Base-by-base conservation (phyloP, 2,888 invertebrate species). In the Leucania comma region DNA sequence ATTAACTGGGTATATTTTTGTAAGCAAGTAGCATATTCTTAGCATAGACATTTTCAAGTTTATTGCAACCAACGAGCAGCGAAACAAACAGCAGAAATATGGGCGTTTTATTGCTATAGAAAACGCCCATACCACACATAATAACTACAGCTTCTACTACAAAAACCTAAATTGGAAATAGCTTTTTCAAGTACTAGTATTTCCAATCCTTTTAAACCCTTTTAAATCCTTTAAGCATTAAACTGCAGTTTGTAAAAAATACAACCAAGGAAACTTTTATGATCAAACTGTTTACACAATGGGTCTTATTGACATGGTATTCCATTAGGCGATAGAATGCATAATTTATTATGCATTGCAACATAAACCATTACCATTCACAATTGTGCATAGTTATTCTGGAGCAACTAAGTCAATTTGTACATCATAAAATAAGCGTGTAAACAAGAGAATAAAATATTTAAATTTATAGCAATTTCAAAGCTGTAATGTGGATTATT, bases 281-380 rank as follows among this genome's bases (percentile, higher is more conserved):
- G 22, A 56, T 56, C 35, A 22, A 57, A n/a, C n/a, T 42, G 35
- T 22, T 70, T 46, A 35, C 14, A 75, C 73, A 78, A 64, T 56
- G 50, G 51, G 10, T 26, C 48, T 38, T 61, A 65, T 61, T 74
- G 51, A 74, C 59, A 24, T 70, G n/a, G 42, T 20, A 5, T 53
- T 17, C 42, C 58, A 54, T 32, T 62, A 57, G 63, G 53, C 35
- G 61, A 17, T 38, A 42, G 9, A 8, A 29, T 32, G 32, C 72
- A 56, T 60, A 35, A 64, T 60, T 77, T 63, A 60, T 62, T 50
- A 63, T 56, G 24, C 50, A 63, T 56, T 63, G 50, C 32, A n/a
- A n/a, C 32, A n/a, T 56, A 32, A 26, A n/a, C 72, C 22, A 56
- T 26, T 26, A 26, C 20, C 76, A 59, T 42, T 60, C 53, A 60